phyloP scores from a whole-genome alignment of 2,113 vertebrate species.

The Galemys pyrenaicus region DNA sequence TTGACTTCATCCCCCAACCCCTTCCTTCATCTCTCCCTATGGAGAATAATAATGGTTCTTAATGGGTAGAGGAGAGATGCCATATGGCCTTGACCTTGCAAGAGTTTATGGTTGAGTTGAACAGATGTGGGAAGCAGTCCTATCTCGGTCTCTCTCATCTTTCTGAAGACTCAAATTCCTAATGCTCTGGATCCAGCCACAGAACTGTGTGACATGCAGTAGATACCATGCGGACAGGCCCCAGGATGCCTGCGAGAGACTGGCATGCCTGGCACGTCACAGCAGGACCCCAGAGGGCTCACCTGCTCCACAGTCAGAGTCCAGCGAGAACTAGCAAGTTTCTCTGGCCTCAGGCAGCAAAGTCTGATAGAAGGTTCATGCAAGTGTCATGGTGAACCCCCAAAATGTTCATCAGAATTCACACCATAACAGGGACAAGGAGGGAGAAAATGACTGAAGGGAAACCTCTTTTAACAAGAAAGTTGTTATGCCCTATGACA shows the following conservation, averaged over 20 bases:
- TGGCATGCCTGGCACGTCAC: background rate
- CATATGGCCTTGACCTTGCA: background rate
- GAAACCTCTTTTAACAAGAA: background rate
- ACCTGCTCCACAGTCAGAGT: background rate
- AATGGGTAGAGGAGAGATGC: background rate
- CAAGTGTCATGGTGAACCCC: background rate
- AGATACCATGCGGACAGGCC: background rate
- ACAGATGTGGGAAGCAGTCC: background rate
- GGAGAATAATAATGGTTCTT: background rate
- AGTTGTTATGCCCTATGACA: background rate
- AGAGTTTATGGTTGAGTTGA: background rate
- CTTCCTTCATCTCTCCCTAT: background rate
- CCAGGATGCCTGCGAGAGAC: background rate
- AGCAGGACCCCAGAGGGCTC: background rate
- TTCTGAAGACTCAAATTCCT: background rate
- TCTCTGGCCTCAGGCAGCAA: background rate
- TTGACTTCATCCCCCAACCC: background rate
- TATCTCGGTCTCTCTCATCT: background rate
- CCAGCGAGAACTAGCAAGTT: background rate
- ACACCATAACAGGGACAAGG: background rate
- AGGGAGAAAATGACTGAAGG: background rate
- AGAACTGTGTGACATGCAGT: background rate
- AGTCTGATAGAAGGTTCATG: background rate
- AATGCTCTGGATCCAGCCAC: background rate
- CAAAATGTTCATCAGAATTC: background rate